These are phyloP conservation scores for Leptodirus hochenwartii DNA, from an alignment of 2,888 invertebrate species.

Conservation along the genomic window DNA sequence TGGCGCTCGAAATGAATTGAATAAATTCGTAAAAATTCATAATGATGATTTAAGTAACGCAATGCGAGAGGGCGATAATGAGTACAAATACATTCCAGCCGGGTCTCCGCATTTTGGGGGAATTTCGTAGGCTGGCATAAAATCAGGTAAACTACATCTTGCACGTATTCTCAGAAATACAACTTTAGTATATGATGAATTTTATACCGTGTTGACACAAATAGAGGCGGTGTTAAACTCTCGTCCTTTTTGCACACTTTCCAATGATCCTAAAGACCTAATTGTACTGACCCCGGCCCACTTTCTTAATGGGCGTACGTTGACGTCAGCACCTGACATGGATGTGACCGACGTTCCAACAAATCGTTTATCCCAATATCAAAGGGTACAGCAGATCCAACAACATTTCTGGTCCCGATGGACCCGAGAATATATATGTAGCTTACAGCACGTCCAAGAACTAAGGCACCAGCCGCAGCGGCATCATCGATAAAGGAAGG, in stretches of 20 bases:
- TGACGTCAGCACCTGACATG: slow-evolving; percentile 11
- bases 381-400: slow-evolving; percentile 4
- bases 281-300: slow-evolving; percentile 12
- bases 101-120: slow-evolving; percentile 14
- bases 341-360: slow-evolving; percentile 2
- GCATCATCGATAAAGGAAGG: background rate
- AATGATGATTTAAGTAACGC: too few relatives aligned
- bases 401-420: slow-evolving; percentile 8
- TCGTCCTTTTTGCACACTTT: slow-evolving; percentile 11
- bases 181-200: slow-evolving; percentile 11
- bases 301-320: slow-evolving; percentile 10
- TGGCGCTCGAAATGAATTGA: too few relatives aligned
- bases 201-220: slow-evolving; percentile 10
- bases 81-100: slow-evolving; percentile 15
- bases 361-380: slow-evolving; percentile 4
- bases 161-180: slow-evolving; percentile 5
- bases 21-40: too few relatives aligned
- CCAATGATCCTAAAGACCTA: slow-evolving; percentile 10
- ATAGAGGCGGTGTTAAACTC: slow-evolving; percentile 14
- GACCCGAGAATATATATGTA: slow-evolving; percentile 4
- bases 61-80: slow-evolving; percentile 9
- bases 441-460: slow-evolving; percentile 4
- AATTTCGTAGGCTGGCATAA: slow-evolving; percentile 12
- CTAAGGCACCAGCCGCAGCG: background rate
- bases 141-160: slow-evolving; percentile 7